Evolutionary conservation across 2,888 invertebrate species (phyloP), one percentile per base, ranked within the genome.

Genomic region (Brachyptera putata): DNA sequence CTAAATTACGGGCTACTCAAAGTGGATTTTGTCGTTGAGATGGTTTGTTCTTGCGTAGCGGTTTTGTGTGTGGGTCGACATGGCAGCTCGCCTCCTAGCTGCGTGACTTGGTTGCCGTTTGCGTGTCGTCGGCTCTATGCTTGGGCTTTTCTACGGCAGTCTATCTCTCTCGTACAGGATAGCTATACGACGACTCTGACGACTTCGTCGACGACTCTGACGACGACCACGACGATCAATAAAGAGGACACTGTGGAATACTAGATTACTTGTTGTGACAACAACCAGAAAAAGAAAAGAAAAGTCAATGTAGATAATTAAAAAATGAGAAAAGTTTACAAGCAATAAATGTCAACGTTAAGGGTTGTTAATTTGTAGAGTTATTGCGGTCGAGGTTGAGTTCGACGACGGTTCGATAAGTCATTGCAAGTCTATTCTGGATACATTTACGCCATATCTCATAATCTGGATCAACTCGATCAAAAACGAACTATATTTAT

Each of bases 241-340:
- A 50, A 26, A 50, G 49, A 50, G 49, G 49, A 50, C 49, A 50
- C 49, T 50, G n/a, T n/a, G n/a, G n/a, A n/a, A n/a, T n/a, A n/a
- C 13, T 25, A 50, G 25, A 50, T 16, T 25, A 26, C 49, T 50
- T 50, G 49, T 37, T 37, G 39, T 37, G 39, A 11, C 11, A n/a
- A n/a, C n/a, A n/a, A n/a, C n/a, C n/a, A n/a, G n/a, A n/a, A n/a
- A n/a, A n/a, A n/a, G n/a, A n/a, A n/a, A n/a, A n/a, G n/a, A n/a
- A n/a, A n/a, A n/a, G n/a, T n/a, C n/a, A n/a, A n/a, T n/a, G n/a
- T n/a, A n/a, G n/a, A n/a, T n/a, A n/a, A n/a, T n/a, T n/a, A n/a
- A n/a, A n/a, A n/a, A n/a, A n/a, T n/a, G n/a, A n/a, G n/a, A n/a
- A n/a, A n/a, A n/a, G n/a, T n/a, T n/a, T n/a, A n/a, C n/a, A n/a